Base-by-base conservation (phyloP, 2,797 vertebrate species). In the Sternarchorhynchus goeldii region DNA sequence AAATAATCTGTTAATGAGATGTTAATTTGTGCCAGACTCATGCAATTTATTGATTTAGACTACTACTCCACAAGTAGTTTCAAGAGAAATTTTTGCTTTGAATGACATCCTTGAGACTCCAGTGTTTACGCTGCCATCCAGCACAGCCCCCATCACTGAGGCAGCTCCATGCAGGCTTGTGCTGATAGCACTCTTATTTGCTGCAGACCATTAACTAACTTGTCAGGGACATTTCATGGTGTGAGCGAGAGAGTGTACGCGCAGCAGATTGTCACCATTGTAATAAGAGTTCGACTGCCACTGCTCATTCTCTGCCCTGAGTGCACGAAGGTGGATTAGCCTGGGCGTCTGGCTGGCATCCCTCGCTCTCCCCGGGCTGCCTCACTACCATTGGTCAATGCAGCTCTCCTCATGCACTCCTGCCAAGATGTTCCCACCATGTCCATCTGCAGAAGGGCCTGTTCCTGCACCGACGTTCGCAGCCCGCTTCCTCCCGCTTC, bases 361-460 rank as follows among this genome's bases (percentile, higher is more conserved):
- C 83, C 86, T 85, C 80, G 81, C 86, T 89, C 91, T 86, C 90
- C 89, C 91, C 81, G 87, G 89, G 92, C 36, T 74, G 86, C 86
- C 86, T 72, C 85, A 84, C 86, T 92, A 90, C 87, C 89, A 90
- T 90, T 92, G 91, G 91, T 92, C 89, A 88, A 76, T 85, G 87
- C 91, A 90, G 89, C 90, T 91, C 89, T 92, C 92, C 89, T 90
- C 90, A 90, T 85, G 79, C 82, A 81, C 90, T 86, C 84, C 85
- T 91, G 92, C 92, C 91, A 93, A 89, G 85, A 88, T 89, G 89
- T 91, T 91, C 92, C 92, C 91, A 93, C 91, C 87, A 89, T 75
- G 89, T 75, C 93, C 93, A 94, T 94, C 92, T 94, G 92, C 91
- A 86, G 88, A 90, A 63, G 79, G 88, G 87, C 67, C 90, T 90